Evolutionary conservation across 2,888 invertebrate species (phyloP).

Genomic region (Rhagophthalmus giganteus): DNA sequence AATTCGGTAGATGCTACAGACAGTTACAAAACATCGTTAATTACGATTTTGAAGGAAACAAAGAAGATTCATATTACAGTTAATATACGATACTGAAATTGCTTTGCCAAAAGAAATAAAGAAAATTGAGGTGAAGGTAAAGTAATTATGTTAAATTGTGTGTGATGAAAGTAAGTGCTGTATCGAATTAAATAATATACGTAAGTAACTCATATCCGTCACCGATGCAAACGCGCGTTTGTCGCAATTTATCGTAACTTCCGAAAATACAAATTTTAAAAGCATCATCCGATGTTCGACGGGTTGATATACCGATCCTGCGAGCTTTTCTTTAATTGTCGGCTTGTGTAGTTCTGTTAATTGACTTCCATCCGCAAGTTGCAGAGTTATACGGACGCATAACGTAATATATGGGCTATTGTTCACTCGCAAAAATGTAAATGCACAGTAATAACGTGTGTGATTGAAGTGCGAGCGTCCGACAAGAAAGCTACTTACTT

Average conservation of each 20-base stretch:
- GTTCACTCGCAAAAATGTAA: constrained; percentile 49
- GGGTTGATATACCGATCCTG: background rate
- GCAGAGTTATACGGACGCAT: constrained; percentile 28
- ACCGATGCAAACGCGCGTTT: constrained; percentile 27
- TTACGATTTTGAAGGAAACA: constrained; percentile 15
- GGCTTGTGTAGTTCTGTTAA: constrained; percentile 44
- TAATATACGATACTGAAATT: constrained; percentile 10
- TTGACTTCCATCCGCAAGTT: constrained; percentile 31
- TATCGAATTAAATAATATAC: constrained; percentile 45
- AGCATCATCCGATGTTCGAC: too few relatives aligned
- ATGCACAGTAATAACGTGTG: constrained; percentile 51
- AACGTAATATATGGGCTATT: constrained; percentile 54
- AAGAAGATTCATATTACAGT: constrained; percentile 21
- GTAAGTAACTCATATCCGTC: constrained; percentile 38
- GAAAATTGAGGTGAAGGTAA: constrained; percentile 47
- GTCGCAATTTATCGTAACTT: background rate
- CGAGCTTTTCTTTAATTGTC: constrained; percentile 44
- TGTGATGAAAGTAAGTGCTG: constrained; percentile 46
- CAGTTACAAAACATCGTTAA: constrained; percentile 9
- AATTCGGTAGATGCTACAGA: background rate
- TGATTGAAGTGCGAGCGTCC: constrained; percentile 49
- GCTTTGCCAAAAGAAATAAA: constrained; percentile 26
- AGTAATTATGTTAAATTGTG: constrained; percentile 46
- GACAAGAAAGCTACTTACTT: constrained; percentile 52
- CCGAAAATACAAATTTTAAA: constrained; percentile 7